These are phyloP conservation scores for Hycleus cichorii DNA, from an alignment of 1,140 invertebrate species.

Conservation along the genomic window DNA sequence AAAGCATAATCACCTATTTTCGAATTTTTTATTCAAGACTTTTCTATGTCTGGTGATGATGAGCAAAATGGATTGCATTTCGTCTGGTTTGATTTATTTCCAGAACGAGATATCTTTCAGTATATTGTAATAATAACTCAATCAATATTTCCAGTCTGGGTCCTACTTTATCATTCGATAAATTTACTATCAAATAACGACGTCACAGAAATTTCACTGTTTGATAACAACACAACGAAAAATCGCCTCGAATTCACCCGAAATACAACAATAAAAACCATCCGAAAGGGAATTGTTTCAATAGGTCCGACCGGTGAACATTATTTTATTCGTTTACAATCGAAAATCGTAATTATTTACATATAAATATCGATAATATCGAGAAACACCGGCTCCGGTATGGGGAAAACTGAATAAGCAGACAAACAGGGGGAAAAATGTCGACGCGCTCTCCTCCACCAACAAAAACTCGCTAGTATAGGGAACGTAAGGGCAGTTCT, in stretches of 20 bases:
- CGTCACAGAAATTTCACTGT: not conserved
- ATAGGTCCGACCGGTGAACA: too few species aligned
- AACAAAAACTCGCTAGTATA: not conserved
- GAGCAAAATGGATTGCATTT: constrained; percentile 32
- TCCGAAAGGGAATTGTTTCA: too few species aligned
- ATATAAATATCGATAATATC: too few species aligned
- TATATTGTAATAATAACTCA: constrained; percentile 15
- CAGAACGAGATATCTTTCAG: constrained; percentile 6
- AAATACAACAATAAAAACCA: not conserved
- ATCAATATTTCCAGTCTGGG: constrained; percentile 27
- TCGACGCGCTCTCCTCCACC: constrained; percentile 2
- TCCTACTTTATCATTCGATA: constrained; percentile 5
- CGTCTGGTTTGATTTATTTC: constrained; percentile 18
- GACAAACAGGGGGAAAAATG: constrained; percentile 10
- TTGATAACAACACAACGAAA: not conserved
- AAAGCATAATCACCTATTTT: constrained; percentile 36
- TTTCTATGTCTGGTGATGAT: constrained; percentile 24
- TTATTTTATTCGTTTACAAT: too few species aligned
- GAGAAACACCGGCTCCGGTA: too few species aligned
- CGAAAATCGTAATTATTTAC: too few species aligned
- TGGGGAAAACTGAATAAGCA: too few species aligned
- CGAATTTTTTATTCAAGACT: constrained; percentile 25
- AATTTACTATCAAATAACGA: constrained; percentile 1
- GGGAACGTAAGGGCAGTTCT: not conserved
- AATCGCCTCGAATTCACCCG: not conserved